Percentiles rank a stretch among this genome's conserved stretches.
Evolutionary conservation across 2,113 vertebrate genomes (phyloP).

Genomic region (Dromaius novaehollandiae): DNA sequence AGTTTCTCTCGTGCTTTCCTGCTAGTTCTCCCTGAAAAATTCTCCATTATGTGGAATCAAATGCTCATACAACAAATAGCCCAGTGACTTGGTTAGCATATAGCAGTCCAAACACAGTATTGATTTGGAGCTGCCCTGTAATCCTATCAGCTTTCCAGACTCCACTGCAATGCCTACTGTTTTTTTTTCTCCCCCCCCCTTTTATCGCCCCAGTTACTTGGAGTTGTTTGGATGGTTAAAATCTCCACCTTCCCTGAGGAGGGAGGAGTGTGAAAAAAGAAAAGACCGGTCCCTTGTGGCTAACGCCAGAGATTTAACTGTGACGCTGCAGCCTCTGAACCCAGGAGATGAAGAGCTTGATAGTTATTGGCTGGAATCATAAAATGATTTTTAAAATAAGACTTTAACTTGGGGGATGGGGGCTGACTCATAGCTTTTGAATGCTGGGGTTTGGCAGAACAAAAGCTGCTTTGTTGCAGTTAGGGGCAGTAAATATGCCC

Average conservation of each 20-base stretch:
- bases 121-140: background rate
- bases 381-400: background rate
- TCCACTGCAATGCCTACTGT: background rate
- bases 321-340: background rate
- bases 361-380: conserved; percentile 11
- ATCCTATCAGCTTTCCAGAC: background rate
- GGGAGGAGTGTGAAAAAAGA: background rate
- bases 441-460: background rate
- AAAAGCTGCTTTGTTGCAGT: conserved; percentile 41
- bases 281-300: background rate
- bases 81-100: background rate
- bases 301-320: rapidly evolving
- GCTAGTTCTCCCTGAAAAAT: background rate
- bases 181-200: background rate
- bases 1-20: background rate
- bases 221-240: background rate
- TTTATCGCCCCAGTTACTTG: background rate
- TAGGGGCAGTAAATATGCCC: conserved; percentile 28
- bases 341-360: background rate
- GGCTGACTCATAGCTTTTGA: conserved; percentile 2
- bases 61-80: background rate
- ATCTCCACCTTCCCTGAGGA: background rate
- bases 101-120: background rate
- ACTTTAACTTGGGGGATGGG: background rate
- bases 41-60: background rate